Evolutionary conservation across 2,888 invertebrate genomes (phyloP), one percentile per base, ranked within the genome.

Genomic region (Argyra leucocephala): DNA sequence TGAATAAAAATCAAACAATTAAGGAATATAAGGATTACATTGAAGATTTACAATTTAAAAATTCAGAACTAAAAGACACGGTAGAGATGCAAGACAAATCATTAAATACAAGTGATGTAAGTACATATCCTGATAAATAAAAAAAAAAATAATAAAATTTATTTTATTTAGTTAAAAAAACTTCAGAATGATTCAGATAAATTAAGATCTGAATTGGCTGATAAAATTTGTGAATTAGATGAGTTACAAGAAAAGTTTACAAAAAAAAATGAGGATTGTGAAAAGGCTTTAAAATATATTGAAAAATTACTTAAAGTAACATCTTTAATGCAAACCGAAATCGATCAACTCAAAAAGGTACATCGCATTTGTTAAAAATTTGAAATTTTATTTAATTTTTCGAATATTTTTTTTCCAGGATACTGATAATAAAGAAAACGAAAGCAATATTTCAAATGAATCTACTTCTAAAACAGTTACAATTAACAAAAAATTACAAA

Each of bases 61-160:
- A 81, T 70, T 81, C 82, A 18, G 79, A 81, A 63, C 72, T 84
- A 48, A 74, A 79, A 36, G 82, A 82, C 67, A 4, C 15, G 12
- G 48, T 48, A 48, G 15, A 48, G 18, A 48, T 18, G 5, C 12
- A 48, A 18, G 48, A 48, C 5, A 48, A 48, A 18, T 18, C n/a
- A 5, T 5, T 48, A 15, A 48, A 48, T 2, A 18, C 48, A 12
- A 48, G 4, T 48, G 48, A 48, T 18, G 48, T 48, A 15, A 48
- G 12, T 48, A 18, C 2, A 31, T 10, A 31, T 31, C 1, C 7
- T 6, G 12, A 3, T 7, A 31, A 31, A 31, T 31, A 10, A 1
- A 31, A 31, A 31, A 7, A 31, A 31, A 31, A 31, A 10, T 26
- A 26, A 6, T 26, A 26, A 10, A 10, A 31, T 10, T 3, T 31